These are phyloP conservation scores for Polyergus mexicanus DNA, from an alignment of 1,140 invertebrate genomes.

Conservation along the genomic window DNA sequence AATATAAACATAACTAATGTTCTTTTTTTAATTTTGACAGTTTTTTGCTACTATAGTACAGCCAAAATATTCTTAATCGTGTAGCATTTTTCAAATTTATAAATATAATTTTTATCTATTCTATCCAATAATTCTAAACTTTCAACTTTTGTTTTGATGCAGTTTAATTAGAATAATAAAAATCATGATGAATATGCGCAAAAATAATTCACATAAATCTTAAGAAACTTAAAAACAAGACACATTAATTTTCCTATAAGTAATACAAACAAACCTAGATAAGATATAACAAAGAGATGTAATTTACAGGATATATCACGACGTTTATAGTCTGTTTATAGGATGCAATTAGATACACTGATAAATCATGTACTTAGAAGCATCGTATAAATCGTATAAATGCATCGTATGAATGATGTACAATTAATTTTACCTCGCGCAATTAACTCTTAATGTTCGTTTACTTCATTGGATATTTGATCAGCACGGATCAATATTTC, in stretches of 20 bases:
- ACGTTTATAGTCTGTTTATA: constrained; percentile 28
- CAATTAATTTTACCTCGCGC: constrained; percentile 8
- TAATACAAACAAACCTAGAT: background rate
- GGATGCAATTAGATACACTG: constrained; percentile 9
- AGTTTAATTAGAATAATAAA: background rate
- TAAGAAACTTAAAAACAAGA: background rate
- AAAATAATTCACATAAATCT: too few species aligned
- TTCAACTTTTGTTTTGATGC: background rate
- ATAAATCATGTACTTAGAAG: constrained; percentile 40
- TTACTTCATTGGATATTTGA: background rate
- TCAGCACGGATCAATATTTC: background rate
- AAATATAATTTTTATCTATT: background rate
- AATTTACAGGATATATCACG: constrained; percentile 28
- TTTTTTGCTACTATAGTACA: too few species aligned
- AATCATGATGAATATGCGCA: too few species aligned
- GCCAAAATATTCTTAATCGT: background rate
- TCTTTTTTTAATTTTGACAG: too few species aligned
- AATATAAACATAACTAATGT: too few species aligned
- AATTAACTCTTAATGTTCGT: constrained; percentile 26
- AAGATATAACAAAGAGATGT: background rate
- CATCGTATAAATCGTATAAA: background rate
- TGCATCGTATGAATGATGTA: constrained; percentile 23
- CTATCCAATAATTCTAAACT: background rate
- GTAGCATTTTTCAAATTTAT: too few species aligned
- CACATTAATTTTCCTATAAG: background rate